These are phyloP conservation scores for Drosophila azteca DNA, from an alignment of 1,140 invertebrate genomes.

Conservation along the genomic window DNA sequence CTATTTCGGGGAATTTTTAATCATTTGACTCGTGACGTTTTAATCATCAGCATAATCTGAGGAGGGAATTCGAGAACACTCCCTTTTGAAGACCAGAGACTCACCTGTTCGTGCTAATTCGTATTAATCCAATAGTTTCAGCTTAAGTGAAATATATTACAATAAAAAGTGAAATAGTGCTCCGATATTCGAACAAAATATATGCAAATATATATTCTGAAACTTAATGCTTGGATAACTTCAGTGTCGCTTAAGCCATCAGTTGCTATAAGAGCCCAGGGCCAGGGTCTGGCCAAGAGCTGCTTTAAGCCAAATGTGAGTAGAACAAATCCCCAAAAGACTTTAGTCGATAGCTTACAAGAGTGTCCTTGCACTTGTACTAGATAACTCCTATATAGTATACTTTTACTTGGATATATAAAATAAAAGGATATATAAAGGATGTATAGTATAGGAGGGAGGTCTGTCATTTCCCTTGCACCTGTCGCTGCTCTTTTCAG, in stretches of 20 bases:
- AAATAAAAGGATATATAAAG: conserved; percentile 5
- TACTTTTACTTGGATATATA: conserved; percentile 1
- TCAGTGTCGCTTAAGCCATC: neutral
- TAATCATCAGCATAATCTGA: too few species aligned
- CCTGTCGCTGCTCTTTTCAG: conserved; percentile 60
- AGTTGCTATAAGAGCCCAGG: neutral
- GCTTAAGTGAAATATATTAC: too few species aligned
- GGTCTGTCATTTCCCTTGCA: conserved; percentile 49
- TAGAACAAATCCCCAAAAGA: neutral
- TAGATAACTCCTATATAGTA: conserved; percentile 21
- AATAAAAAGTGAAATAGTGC: too few species aligned
- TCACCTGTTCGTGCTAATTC: too few species aligned
- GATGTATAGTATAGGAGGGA: conserved; percentile 10
- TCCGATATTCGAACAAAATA: too few species aligned
- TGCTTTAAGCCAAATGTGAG: conserved; percentile 28
- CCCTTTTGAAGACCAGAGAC: too few species aligned
- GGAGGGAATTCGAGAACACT: too few species aligned
- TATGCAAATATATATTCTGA: too few species aligned
- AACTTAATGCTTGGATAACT: conserved; percentile 8
- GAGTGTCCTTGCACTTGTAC: conserved; percentile 51
- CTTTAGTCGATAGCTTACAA: neutral
- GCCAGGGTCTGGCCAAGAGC: too few species aligned
- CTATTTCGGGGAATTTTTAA: neutral
- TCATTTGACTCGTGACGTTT: too few species aligned
- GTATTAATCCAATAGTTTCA: too few species aligned